Evolutionary conservation across 2,888 invertebrate genomes (phyloP), one percentile per base, ranked within the genome.

Genomic region (Andrena praecox): DNA sequence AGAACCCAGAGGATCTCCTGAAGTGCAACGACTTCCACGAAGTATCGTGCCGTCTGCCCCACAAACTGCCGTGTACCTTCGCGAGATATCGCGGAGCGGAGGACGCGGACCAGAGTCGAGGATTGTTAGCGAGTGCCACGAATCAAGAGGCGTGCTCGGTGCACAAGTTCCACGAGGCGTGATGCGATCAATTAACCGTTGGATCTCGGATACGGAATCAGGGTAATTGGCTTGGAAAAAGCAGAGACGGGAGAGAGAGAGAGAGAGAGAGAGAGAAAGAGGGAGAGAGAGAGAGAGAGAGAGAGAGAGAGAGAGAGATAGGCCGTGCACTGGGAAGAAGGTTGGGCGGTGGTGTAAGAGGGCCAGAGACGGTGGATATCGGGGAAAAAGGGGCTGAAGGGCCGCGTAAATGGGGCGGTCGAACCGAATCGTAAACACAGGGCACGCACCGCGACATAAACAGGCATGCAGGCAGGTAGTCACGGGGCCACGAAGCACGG

Each of bases 111-210:
- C 52, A 8, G 24, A 56, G 56, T 56, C 4, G 4, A 42, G 3
- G 12, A 56, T 56, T 56, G 52, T 52, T 52, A 7, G 10, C 24
- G 10, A 54, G 3, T 16, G 3, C 8, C 24, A 8, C 12, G 56
- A 56, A 27, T 12, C 10, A 27, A 56, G 67, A 33, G 50, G 10
- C 52, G 63, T 29, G 67, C 33, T 33, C 24, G 20, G 42, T 29
- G 42, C 80, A 59, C 20, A 52, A 52, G 12, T 64, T 73, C 27
- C 52, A 60, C 0, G 52, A 27, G 24, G 67, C 10, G 29, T 12
- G 29, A 56, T 42, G 64, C 60, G 70, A 82, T 74, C 70, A 66
- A 83, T 85, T 69, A 82, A 82, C 59, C 12, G 70, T n/a, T 76
- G 74, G 69, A 72, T 63, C 56, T 33, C 66, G 74, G 20, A 48